Base-by-base conservation (phyloP, 2,797 vertebrate species). In the Malurus splendens region DNA sequence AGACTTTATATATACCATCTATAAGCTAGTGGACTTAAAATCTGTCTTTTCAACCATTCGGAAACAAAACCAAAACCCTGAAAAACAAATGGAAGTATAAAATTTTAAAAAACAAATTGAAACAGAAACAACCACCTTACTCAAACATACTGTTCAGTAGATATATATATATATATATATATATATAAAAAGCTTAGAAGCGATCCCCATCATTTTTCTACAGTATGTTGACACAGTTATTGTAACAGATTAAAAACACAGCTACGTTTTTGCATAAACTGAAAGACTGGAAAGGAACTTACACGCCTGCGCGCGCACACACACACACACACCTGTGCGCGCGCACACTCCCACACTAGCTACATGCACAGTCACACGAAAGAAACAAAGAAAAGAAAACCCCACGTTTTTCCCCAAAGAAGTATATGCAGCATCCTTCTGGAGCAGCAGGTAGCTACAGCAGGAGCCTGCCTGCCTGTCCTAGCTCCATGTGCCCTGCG, bases 391-490 rank as follows among this genome's bases (percentile, higher is more conserved):
- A 48, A 86, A 87, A 94, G 12, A 91, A 92, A 73, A 68, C 0
- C 47, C 55, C 61, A 28, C 14, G 0, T 81, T 93, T 94, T 94
- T 89, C 90, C 85, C 92, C 94, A 42, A 86, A 94, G 85, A 95
- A 85, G 93, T 94, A 97, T 92, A 96, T 95, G 96, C 91, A 95
- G 96, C 96, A 97, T 96, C 96, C 94, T 93, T 84, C 87, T 91
- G 91, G 86, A 93, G 93, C 94, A 94, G 54, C 86, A 94, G 95
- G 92, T 94, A 62, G 93, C 94, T 82, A 62, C 85, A 95, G 96
- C 98, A 99, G 98, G 98, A 98, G 97, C 98, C 98, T 96, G 98
- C 98, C 98, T 97, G 98, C 97, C 97, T 80, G 94, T 77, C 94
- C 96, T 95, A 94, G 93, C 92, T 95, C 95, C 96, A 64, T 73